Evolutionary conservation across 2,888 invertebrate genomes (phyloP).

Genomic region (Nephrotoma guestfalica): DNA sequence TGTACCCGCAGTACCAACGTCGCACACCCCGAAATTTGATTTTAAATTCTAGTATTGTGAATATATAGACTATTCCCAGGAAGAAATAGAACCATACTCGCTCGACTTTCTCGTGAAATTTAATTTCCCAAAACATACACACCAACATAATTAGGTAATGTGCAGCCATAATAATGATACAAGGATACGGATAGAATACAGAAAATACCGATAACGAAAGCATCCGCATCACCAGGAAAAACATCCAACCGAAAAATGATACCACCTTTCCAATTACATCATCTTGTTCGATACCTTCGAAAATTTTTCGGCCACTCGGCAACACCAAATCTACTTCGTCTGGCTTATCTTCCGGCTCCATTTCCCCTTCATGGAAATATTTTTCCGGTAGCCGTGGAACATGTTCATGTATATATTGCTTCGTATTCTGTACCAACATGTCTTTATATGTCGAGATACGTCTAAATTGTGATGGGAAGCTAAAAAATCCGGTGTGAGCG

Average conservation of each 20-base stretch:
- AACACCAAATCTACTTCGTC: slow-evolving; percentile 28
- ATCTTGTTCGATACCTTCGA: slow-evolving; percentile 57
- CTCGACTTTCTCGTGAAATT: slow-evolving; percentile 36
- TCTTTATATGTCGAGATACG: slow-evolving; percentile 26
- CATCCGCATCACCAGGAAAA: slow-evolving; percentile 56
- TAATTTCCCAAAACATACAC: slow-evolving; percentile 48
- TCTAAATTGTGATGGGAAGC: slow-evolving; percentile 14
- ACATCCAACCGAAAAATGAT: slow-evolving; percentile 62
- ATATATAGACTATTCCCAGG: slow-evolving; percentile 57
- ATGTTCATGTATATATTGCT: slow-evolving; percentile 37
- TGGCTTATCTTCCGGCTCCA: slow-evolving; percentile 5
- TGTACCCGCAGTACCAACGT: slow-evolving; percentile 53
- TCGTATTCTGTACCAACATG: slow-evolving; percentile 40
- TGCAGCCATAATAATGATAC: slow-evolving; percentile 40
- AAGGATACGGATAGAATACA: slow-evolving; percentile 46
- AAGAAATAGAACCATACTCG: slow-evolving; percentile 48
- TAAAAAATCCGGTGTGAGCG: slow-evolving; percentile 5
- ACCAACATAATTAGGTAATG: slow-evolving; percentile 53
- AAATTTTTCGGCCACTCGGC: slow-evolving; percentile 35
- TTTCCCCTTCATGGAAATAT: neutral
- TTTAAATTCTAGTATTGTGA: slow-evolving; percentile 65
- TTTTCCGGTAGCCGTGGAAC: slow-evolving; percentile 32
- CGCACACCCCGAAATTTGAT: slow-evolving; percentile 59
- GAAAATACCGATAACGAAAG: slow-evolving; percentile 54
- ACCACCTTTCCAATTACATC: slow-evolving; percentile 53